Evolutionary conservation across 2,113 vertebrate species (phyloP).

Genomic region (Garra rufa): DNA sequence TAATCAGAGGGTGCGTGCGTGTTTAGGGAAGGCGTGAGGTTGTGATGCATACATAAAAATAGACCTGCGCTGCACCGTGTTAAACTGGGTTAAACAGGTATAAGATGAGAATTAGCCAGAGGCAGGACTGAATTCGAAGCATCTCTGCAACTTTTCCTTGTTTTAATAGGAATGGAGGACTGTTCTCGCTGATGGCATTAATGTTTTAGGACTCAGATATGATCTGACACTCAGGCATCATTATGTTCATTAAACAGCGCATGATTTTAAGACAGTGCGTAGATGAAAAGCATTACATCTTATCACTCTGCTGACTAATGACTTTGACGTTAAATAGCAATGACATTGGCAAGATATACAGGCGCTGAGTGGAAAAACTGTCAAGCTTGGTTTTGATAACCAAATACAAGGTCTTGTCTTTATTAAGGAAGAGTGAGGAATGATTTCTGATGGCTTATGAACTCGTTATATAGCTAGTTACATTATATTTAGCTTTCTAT

Average conservation of each 20-base stretch:
- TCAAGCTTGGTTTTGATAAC: conserved; percentile 42
- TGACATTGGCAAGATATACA: conserved; percentile 63
- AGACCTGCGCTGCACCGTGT: background rate
- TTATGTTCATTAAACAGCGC: conserved; percentile 53
- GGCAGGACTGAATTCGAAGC: background rate
- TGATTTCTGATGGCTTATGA: conserved; percentile 7
- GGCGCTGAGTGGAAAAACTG: conserved; percentile 57
- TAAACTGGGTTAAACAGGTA: conserved; percentile 32
- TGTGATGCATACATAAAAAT: conserved; percentile 43
- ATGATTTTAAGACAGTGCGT: conserved; percentile 51
- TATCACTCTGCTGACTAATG: conserved; percentile 41
- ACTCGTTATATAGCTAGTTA: background rate
- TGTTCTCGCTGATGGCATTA: background rate
- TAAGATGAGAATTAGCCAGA: background rate
- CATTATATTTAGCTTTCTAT: background rate
- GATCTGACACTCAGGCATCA: conserved; percentile 41
- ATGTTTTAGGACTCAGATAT: conserved; percentile 22
- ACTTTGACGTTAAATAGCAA: conserved; percentile 45
- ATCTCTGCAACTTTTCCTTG: background rate
- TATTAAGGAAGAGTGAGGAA: conserved; percentile 36
- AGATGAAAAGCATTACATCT: conserved; percentile 48
- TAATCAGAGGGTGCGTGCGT: conserved; percentile 36
- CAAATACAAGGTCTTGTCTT: conserved; percentile 36
- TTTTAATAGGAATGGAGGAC: conserved; percentile 24
- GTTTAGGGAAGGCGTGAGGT: conserved; percentile 26